A percentile compares a stretch with the other conserved stretches of the same genome.
phyloP scores from a whole-genome alignment of 1,140 invertebrate genomes.

The Pomacea maculata region DNA sequence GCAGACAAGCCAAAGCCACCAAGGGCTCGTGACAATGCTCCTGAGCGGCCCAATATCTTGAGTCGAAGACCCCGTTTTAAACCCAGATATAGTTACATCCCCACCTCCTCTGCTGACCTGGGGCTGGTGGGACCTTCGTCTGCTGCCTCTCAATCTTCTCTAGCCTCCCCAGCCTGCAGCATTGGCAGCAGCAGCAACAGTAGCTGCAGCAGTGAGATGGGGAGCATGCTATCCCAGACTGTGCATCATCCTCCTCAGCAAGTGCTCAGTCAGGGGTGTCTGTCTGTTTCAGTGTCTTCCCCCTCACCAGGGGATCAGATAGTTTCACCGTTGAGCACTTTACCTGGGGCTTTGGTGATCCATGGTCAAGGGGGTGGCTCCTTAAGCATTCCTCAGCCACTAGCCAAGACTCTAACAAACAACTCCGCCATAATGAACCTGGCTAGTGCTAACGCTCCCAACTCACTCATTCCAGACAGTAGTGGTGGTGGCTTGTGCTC shows the following conservation, averaged over 20 bases:
- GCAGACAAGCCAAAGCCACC: conserved; percentile 11
- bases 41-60: conserved; percentile 59
- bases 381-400: conserved; percentile 20
- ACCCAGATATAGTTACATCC: conserved; percentile 77
- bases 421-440: conserved; percentile 14
- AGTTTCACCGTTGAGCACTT: neutral
- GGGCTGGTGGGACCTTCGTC: neutral
- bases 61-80: conserved; percentile 66
- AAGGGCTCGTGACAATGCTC: conserved; percentile 29
- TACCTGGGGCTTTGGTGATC: conserved; percentile 22
- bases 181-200: conserved; percentile 7
- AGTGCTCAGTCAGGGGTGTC: neutral
- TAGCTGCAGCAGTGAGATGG: conserved; percentile 8
- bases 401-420: conserved; percentile 11
- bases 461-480: neutral
- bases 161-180: conserved; percentile 8
- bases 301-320: neutral
- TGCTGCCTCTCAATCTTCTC: neutral
- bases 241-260: neutral
- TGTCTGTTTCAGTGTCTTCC: neutral
- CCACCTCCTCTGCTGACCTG: conserved; percentile 5
- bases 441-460: conserved; percentile 4
- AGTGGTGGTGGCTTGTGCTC: conserved; percentile 8
- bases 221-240: too few relatives aligned
- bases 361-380: neutral